Evolutionary conservation across 2,888 invertebrate genomes (phyloP), one percentile per base, ranked within the genome.

Genomic region (Physocephala rufipes): DNA sequence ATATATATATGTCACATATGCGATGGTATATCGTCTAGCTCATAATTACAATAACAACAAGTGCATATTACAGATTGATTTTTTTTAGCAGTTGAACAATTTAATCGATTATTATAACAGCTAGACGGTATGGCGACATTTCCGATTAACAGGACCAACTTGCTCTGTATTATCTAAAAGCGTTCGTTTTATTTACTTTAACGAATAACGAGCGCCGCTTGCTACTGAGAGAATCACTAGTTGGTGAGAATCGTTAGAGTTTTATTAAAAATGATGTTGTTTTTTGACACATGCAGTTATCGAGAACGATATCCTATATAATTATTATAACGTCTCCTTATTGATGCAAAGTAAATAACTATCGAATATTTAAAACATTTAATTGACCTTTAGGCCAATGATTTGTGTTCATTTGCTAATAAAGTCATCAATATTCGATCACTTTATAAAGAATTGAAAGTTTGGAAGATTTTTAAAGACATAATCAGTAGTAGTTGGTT

Each of bases 51-150:
- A 36, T 36, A 36, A 36, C n/a, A n/a, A n/a, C 49, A 49, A 15
- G 49, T 19, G 49, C 15, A 49, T 49, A 49, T 49, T 15, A n/a
- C 15, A n/a, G 3, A 49, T 49, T 49, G 16, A 49, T n/a, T 49
- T 4, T 13, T 49, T 7, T 58, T 5, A 26, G 13, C 28, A 24
- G 4, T 28, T 19, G 43, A 26, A 19, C 55, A 51, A 36, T 63
- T 24, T 55, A 58, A 67, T 58, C 36, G 36, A 9, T 53, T 65
- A 55, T 55, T 67, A 55, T 55, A 21, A 36, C 55, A 67, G 58
- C 45, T 21, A 67, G 67, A 67, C 67, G 16, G 21, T 24, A 13
- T 67, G 67, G 58, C 67, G 67, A 13, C 67, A 24, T 21, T 36
- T 2, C 51, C 28, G 9, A 26, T 43, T 53, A 19, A 36, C 36